Base-by-base conservation (phyloP, 2,113 vertebrate species). In the Perca flavescens region DNA sequence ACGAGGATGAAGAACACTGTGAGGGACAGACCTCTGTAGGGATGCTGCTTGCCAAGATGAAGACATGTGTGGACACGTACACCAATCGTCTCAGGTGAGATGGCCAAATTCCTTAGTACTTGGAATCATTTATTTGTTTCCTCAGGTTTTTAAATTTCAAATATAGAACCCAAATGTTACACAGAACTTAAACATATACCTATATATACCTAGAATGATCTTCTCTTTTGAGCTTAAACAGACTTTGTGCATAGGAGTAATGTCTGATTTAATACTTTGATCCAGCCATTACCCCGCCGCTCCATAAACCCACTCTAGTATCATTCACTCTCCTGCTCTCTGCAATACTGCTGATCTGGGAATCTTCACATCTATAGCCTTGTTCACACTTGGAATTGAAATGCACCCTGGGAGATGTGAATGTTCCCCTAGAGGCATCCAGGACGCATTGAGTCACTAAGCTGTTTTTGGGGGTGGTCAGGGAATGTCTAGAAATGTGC, bases 41-140 rank as follows among this genome's bases (percentile, higher is more conserved):
- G 71, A 97, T 97, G 90, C 93, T 99, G 80, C 85, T 99, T 90
- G 98, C 98, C 86, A 99, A 99, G 94, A 99, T 99, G 98, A 99
- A 99, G 94, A 99, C 97, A 6, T 99, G 98, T 66, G 98, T 99
- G 25, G 98, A 99, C 91, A 99, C 98, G 4, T 99, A 99, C 61
- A 99, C 98, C 86, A 99, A 98, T 90, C 96, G 98, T 58, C 95
- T 99, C 94, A 98, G 98, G 98, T 97, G 21, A 86, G 74, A 63
- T n/a, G 16, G n/a, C 43, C 31, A 40, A 47, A 58, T 62, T 49
- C 1, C 0, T 17, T 22, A 19, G 13, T 6, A 21, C 19, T 16
- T 58, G 40, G 11, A 50, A 25, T 17, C 4, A 47, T 49, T 36
- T 19, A 19, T 63, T 14, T 12, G 21, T 67, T 74, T 82, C 36